These are phyloP conservation scores for Neoitamus cyanurus DNA, from an alignment of 2,888 invertebrate genomes.

Conservation along the genomic window DNA sequence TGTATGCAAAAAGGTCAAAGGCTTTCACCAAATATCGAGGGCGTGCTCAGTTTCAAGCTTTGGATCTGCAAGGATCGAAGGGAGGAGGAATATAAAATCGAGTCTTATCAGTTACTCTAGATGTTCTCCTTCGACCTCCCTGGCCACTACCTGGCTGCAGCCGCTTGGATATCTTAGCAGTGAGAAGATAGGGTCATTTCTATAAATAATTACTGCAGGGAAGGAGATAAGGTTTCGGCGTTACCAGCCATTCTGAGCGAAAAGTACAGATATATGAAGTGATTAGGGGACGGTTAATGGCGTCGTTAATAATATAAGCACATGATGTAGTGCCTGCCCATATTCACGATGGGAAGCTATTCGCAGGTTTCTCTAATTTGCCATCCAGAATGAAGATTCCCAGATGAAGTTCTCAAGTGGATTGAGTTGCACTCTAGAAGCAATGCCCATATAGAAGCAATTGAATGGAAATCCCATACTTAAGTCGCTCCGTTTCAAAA, in stretches of 20 bases:
- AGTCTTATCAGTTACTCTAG: not conserved
- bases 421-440: not conserved
- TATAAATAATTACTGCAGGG: not conserved
- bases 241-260: not conserved
- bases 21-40: not conserved
- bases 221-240: not conserved
- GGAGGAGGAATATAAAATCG: not conserved
- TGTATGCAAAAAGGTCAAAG: not conserved
- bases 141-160: not conserved
- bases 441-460: slow-evolving; percentile 59
- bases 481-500: too few species aligned
- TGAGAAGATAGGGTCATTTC: not conserved
- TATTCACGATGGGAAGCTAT: not conserved
- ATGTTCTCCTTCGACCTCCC: not conserved
- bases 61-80: not conserved
- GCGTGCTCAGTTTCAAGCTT: not conserved
- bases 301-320: not conserved
- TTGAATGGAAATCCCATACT: too few species aligned
- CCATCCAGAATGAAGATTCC: not conserved
- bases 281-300: not conserved
- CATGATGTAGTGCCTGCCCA: not conserved
- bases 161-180: not conserved
- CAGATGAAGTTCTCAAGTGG: not conserved
- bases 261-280: not conserved
- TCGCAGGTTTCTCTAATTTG: not conserved